Evolutionary conservation across 1,140 invertebrate species (phyloP).

Genomic region (Paralvinella palmiformis): DNA sequence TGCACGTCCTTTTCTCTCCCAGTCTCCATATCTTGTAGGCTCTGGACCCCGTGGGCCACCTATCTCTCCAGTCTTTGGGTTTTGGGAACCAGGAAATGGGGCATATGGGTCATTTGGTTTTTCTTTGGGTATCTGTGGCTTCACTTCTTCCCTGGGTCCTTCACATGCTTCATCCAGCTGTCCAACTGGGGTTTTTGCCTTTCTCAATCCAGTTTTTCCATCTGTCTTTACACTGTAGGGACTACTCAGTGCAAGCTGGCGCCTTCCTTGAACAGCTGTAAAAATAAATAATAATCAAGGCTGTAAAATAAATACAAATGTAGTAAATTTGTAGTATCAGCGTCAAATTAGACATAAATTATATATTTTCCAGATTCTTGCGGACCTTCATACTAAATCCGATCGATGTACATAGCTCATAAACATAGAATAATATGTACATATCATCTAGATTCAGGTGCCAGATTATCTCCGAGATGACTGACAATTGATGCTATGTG

Average conservation of each 20-base stretch:
- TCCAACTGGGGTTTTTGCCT: conserved; percentile 50
- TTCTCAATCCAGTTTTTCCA: conserved; percentile 4
- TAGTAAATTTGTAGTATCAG: too few relatives aligned
- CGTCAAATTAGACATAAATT: too few relatives aligned
- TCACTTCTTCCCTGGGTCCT: conserved; percentile 47
- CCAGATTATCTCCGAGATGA: too few relatives aligned
- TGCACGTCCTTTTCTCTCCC: conserved; percentile 97
- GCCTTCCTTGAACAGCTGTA: too few relatives aligned
- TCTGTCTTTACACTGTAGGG: neutral
- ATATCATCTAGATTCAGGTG: too few relatives aligned
- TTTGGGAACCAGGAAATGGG: conserved; percentile 78
- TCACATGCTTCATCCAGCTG: conserved; percentile 63
- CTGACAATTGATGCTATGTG: too few relatives aligned
- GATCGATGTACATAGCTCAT: too few relatives aligned
- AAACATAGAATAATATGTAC: too few relatives aligned
- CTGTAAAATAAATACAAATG: too few relatives aligned
- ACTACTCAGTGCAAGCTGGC: neutral
- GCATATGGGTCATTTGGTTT: conserved; percentile 79
- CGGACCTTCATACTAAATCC: too few relatives aligned
- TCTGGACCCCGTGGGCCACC: conserved; percentile 94
- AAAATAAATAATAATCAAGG: too few relatives aligned
- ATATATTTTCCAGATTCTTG: too few relatives aligned
- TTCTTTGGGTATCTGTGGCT: conserved; percentile 59
- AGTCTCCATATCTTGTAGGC: conserved; percentile 97
- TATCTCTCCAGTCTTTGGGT: conserved; percentile 88